Evolutionary conservation across 2,797 vertebrate species (phyloP).

Genomic region (Agapornis canus): DNA sequence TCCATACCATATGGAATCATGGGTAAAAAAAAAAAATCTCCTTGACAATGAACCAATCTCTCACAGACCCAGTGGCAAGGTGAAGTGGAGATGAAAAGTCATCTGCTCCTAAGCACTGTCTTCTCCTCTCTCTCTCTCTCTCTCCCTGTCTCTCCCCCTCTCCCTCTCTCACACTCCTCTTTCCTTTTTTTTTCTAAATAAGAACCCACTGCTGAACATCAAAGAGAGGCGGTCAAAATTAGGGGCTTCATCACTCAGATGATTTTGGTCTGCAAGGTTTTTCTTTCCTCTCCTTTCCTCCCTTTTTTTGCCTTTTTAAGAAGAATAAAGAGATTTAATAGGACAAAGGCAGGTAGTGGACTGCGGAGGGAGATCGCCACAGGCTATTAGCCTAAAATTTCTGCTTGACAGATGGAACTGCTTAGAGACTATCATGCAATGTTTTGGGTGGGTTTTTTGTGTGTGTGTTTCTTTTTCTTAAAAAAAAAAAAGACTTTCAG

Average conservation of each 20-base stretch:
- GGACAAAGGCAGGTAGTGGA: constrained; percentile 94
- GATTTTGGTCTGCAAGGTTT: constrained; percentile 87
- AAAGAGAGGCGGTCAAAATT: constrained; percentile 86
- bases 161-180: background rate
- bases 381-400: constrained; percentile 95
- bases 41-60: constrained; percentile 99
- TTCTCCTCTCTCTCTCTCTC: constrained; percentile 75
- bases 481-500: constrained; percentile 65
- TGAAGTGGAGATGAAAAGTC: constrained; percentile 92
- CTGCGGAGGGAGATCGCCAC: constrained; percentile 88
- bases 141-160: background rate
- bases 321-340: constrained; percentile 92
- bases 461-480: background rate
- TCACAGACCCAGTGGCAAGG: constrained; percentile 98
- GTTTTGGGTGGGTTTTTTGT: constrained; percentile 73
- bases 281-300: constrained; percentile 76
- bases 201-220: constrained; percentile 84
- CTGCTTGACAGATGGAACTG: constrained; percentile 96
- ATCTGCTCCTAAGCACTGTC: constrained; percentile 90
- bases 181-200: constrained; percentile 69
- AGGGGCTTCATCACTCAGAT: constrained; percentile 88
- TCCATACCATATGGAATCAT: constrained; percentile 98
- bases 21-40: constrained; percentile 93
- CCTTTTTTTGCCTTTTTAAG: constrained; percentile 62
- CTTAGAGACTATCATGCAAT: constrained; percentile 95